These are phyloP conservation scores for Lasioglossum morio DNA, from an alignment of 2,888 invertebrate species.

Conservation along the genomic window DNA sequence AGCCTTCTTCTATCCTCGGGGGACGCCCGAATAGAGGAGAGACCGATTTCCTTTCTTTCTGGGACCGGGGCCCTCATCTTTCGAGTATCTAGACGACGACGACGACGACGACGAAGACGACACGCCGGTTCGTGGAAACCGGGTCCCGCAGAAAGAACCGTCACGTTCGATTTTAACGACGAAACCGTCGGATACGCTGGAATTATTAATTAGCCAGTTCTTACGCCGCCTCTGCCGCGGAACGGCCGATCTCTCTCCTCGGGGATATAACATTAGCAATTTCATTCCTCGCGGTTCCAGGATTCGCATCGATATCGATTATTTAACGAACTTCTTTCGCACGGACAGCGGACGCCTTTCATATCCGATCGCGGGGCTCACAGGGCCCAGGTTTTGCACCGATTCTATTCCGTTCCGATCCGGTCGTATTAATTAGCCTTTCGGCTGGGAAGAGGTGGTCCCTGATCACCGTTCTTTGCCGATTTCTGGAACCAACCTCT, in stretches of 20 bases:
- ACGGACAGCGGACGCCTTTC: conserved; percentile 25
- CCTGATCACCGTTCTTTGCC: conserved; percentile 8
- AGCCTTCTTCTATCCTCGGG: conserved; percentile 63
- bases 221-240: conserved; percentile 63
- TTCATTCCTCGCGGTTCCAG: conserved; percentile 78
- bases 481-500: conserved; percentile 12
- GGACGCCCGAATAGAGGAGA: conserved; percentile 52
- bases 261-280: conserved; percentile 82
- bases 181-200: conserved; percentile 75
- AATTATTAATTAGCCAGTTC: conserved; percentile 80
- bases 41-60: conserved; percentile 45
- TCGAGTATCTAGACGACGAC: conserved; percentile 47
- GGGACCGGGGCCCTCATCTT: not conserved
- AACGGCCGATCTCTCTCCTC: conserved; percentile 42
- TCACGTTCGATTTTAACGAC: conserved; percentile 75
- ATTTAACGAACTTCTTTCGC: conserved; percentile 67
- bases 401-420: conserved; percentile 44
- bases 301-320: conserved; percentile 80
- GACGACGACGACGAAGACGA: conserved; percentile 14
- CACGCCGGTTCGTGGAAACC: conserved; percentile 58
- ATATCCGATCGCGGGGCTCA: conserved; percentile 44
- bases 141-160: conserved; percentile 53
- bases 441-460: not conserved
- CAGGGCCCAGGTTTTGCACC: conserved; percentile 41
- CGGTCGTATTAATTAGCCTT: conserved; percentile 52